phyloP scores from a whole-genome alignment of 2,113 vertebrate genomes.

The crab-eating macaque (Macaca fascicularis) region DNA sequence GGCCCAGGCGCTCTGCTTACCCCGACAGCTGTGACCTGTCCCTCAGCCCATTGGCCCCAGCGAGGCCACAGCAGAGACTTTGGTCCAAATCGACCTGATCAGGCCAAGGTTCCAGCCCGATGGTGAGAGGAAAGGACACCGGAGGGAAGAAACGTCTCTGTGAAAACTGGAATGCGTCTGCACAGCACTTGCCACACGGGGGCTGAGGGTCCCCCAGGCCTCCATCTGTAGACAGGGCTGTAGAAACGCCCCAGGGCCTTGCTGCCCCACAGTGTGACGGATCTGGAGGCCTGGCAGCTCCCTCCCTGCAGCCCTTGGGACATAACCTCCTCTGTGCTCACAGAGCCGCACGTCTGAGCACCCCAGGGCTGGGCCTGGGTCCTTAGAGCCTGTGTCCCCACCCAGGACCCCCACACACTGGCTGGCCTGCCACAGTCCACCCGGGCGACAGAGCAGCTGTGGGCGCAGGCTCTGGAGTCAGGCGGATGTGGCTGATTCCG shows the following conservation, averaged over 20 bases:
- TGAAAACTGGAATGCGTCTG: accelerated
- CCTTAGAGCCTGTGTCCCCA: not conserved
- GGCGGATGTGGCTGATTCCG: not conserved
- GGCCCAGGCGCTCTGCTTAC: no score
- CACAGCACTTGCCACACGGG: accelerated
- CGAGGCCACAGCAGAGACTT: no score
- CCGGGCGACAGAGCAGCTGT: not conserved
- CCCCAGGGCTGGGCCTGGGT: not conserved
- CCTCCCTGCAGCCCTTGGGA: accelerated
- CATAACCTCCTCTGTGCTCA: not conserved
- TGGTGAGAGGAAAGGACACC: accelerated
- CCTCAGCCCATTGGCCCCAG: accelerated
- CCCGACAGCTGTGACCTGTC: accelerated
- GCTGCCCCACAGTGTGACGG: no score
- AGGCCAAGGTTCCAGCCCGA: no score
- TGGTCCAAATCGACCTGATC: not conserved
- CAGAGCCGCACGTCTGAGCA: not conserved
- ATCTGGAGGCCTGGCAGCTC: not conserved
- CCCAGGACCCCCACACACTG: accelerated
- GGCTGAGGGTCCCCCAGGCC: accelerated
- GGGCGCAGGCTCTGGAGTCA: no score
- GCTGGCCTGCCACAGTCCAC: not conserved
- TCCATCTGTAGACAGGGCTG: not conserved
- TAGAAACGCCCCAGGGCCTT: accelerated
- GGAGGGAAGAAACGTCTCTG: accelerated